These are phyloP conservation scores for Quadroppia sp. DNA, from an alignment of 2,888 invertebrate genomes.

Conservation along the genomic window DNA sequence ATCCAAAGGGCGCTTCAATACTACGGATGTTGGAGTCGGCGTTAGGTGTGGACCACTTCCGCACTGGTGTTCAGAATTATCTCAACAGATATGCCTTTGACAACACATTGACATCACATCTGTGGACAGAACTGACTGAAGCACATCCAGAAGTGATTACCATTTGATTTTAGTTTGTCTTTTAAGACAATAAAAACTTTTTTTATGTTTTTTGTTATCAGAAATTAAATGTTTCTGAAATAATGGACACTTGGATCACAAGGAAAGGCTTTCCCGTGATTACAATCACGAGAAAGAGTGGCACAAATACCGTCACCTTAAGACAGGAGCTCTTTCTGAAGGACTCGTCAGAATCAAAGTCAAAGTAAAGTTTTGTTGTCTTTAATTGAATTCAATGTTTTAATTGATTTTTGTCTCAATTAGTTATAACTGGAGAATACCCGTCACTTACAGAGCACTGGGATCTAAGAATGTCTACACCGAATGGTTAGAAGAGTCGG, in stretches of 20 bases:
- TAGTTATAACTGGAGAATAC: constrained; percentile 67
- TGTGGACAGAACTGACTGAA: constrained; percentile 56
- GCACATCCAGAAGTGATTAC: constrained; percentile 27
- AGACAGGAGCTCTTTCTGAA: constrained; percentile 65
- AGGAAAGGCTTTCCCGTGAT: constrained; percentile 73
- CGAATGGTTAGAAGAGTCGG: constrained; percentile 7
- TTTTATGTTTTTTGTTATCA: not conserved
- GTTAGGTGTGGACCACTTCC: constrained; percentile 73
- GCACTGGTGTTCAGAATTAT: constrained; percentile 59
- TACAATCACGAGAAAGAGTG: constrained; percentile 61
- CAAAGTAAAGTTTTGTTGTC: constrained; percentile 28
- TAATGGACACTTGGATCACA: constrained; percentile 76
- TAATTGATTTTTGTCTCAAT: not conserved
- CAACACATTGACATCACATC: constrained; percentile 55
- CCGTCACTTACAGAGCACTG: constrained; percentile 63
- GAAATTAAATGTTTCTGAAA: constrained; percentile 51
- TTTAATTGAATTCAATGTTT: too few species aligned
- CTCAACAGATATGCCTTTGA: constrained; percentile 53
- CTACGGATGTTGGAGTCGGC: constrained; percentile 87
- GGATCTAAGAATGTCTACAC: not conserved
- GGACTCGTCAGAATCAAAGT: constrained; percentile 53
- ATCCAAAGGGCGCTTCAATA: constrained; percentile 65
- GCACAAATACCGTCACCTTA: constrained; percentile 62
- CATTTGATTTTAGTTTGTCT: not conserved
- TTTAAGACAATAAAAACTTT: not conserved